phyloP scores from a whole-genome alignment of 92 coral and sea anemone genomes.

The Epizoanthus illoricatus region DNA sequence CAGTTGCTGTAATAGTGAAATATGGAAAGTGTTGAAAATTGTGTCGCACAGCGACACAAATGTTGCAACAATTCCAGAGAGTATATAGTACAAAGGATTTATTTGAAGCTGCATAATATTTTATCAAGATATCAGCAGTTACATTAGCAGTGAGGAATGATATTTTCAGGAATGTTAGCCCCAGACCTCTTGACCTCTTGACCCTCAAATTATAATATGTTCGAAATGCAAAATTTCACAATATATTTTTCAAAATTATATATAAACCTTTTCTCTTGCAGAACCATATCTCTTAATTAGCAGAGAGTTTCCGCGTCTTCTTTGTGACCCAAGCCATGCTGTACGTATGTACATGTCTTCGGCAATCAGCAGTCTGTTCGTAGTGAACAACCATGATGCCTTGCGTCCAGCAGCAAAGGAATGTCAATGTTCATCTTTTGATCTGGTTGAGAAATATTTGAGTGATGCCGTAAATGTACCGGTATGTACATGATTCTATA shows the following conservation, averaged over 20 bases:
- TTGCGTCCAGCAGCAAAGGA: conserved; percentile 70
- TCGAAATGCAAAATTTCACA: background rate
- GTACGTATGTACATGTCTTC: conserved; percentile 86
- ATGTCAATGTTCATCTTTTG: conserved; percentile 73
- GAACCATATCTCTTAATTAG: conserved; percentile 53
- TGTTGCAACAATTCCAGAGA: background rate
- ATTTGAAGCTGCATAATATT: background rate
- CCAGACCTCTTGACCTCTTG: background rate
- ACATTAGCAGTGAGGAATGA: background rate
- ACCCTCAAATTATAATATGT: background rate
- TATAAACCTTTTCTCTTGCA: background rate
- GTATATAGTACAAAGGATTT: background rate
- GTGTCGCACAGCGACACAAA: background rate
- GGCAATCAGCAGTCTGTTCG: conserved; percentile 79
- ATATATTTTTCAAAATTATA: background rate
- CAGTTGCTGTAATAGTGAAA: too few relatives aligned
- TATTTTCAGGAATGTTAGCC: background rate
- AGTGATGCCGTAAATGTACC: conserved; percentile 64
- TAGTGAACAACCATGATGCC: conserved; percentile 39
- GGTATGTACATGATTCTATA: conserved; percentile 32
- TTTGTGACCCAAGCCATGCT: conserved; percentile 78
- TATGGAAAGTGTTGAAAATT: background rate
- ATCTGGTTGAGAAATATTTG: conserved; percentile 67
- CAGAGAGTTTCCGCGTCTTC: conserved; percentile 72
- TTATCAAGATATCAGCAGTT: too few relatives aligned